Evolutionary conservation across 2,888 invertebrate species (phyloP), one percentile per base, ranked within the genome.

Genomic region (Torymus texanus): DNA sequence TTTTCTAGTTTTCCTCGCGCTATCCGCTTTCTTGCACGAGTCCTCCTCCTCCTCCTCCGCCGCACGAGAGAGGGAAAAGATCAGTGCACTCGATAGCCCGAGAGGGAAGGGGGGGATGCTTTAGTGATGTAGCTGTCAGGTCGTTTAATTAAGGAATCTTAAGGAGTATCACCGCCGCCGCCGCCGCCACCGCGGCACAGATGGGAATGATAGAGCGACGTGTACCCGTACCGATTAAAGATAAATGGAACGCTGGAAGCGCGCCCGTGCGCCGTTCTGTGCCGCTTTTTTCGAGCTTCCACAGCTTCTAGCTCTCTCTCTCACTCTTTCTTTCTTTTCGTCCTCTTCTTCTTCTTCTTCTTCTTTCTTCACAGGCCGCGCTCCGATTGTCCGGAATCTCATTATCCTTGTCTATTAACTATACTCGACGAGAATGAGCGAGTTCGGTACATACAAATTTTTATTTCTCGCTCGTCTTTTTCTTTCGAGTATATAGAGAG

Each of bases 121-220:
- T 87, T 85, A 86, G 86, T 85, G 86, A 87, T 87, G 88, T 88
- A 88, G 84, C 88, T 88, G 88, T 88, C 88, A 86, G 85, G 84
- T 81, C 86, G 86, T 87, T 88, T 88, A 88, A 88, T 88, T 88
- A 88, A 88, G 85, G 88, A 85, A 86, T 86, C 84, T 86, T 85
- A 83, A 78, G 41, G 78, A 75, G 80, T 80, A 77, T 78, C 75
- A 74, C 71, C 66, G 72, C 73, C 16, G 41, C 16, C 76, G 41
- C 63, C 11, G 18, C 50, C 59, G 41, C 66, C 41, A 61, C 55
- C 61, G 2, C 29, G 78, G 78, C 75, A 41, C 75, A 76, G 83
- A 83, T 84, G 76, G 72, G 68, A 79, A 79, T 79, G 84, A 84
- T 84, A 84, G 84, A 77, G 75, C 77, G 83, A 83, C 80, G 68